Base-by-base conservation (phyloP, 64 coral and sea anemone species). In the Pocillopora verrucosa region DNA sequence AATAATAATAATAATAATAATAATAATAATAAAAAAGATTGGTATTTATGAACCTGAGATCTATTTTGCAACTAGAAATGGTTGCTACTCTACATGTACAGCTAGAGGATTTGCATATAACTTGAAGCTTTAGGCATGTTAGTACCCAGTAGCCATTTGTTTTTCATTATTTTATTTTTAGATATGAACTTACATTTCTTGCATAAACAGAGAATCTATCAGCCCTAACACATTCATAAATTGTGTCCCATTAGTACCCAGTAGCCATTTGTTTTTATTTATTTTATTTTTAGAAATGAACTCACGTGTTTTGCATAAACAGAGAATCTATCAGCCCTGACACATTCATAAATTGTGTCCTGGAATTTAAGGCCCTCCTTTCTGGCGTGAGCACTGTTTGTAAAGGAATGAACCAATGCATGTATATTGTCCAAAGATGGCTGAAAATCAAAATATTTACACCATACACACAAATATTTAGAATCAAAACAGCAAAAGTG, bases 151-250 rank as follows among this genome's bases (percentile, higher is more conserved):
- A 67, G 56, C 80, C n/a, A 20, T 2, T 4, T 57, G 25, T 51
- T 60, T 15, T 17, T 51, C n/a, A 81, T 16, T 45, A 80, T 64
- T 25, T 45, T 34, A 16, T 79, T 79, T 2, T 58, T 34, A 30
- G 14, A 37, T 30, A 37, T 22, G 16, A 12, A 82, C 93, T 83
- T 90, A 99, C 97, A 92, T 93, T 77, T 73, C 93, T 99, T n/a
- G 90, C 97, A 91, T 99, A 99, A 1, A 99, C 78, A 37, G 97
- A 99, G 88, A 95, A 99, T 77, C 92, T 99, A 85, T 99, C 97
- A 36, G 97, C 97, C 88, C 97, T 92, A 7, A 93, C 91, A 89
- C 93, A 95, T 69, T 92, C 91, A 72, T 95, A 99, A 26, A 93
- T 20, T 61, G 72, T 79, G 3, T 99, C 97, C 56, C 30, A 30